Conservation (phyloP, 2,797 vertebrate species). For the Platyrinchus mystaceus region DNA sequence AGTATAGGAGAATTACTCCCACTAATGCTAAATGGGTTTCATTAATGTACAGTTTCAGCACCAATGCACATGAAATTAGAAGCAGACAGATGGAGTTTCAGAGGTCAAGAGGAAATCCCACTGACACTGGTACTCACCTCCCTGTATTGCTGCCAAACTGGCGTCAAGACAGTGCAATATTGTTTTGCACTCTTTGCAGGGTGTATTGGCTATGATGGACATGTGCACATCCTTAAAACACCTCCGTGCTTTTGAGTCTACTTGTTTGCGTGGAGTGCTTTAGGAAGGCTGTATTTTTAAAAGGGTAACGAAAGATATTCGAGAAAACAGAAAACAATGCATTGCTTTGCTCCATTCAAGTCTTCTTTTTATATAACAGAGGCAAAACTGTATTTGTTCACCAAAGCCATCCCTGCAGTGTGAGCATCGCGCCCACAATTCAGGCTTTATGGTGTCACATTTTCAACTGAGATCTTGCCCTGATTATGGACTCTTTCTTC, state of each 20-base stretch:
- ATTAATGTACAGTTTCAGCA: not conserved
- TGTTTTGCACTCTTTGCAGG: not conserved
- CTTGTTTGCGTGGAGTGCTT: not conserved
- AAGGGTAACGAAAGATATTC: not conserved
- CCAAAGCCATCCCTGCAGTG: not conserved
- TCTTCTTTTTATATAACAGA: not conserved
- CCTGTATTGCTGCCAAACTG: not conserved
- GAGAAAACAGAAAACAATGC: not conserved
- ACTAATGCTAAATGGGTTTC: not conserved
- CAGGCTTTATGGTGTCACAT: not conserved
- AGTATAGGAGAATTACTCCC: not conserved
- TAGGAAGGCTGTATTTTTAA: not conserved
- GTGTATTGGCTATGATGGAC: accelerated
- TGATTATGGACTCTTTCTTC: not conserved
- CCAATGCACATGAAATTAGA: not conserved
- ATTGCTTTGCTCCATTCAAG: not conserved
- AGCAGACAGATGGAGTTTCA: not conserved
- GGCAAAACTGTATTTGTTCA: not conserved
- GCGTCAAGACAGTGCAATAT: accelerated
- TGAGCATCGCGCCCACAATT: not conserved
- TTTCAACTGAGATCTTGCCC: not conserved
- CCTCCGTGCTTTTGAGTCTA: not conserved
- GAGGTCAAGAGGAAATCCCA: not conserved
- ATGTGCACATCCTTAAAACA: not conserved
- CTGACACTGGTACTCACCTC: not conserved